These are phyloP conservation scores for Lamellibrachia luymesi DNA, from an alignment of 1,140 invertebrate genomes.

Conservation along the genomic window DNA sequence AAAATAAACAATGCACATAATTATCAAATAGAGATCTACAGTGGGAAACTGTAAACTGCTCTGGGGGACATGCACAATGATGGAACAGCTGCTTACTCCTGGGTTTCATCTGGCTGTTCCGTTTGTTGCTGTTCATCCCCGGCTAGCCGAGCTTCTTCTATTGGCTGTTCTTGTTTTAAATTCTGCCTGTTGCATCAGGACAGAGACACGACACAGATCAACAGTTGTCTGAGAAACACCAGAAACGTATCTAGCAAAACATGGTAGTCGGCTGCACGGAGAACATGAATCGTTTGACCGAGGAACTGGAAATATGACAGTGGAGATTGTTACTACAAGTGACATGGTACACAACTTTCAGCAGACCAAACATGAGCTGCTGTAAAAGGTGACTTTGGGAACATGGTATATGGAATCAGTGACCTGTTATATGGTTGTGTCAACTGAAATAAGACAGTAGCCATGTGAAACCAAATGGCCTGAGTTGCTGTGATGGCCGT, in stretches of 20 bases:
- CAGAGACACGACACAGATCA: background rate
- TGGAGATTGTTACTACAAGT: background rate
- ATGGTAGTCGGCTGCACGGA: background rate
- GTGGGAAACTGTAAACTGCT: background rate
- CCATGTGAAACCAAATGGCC: background rate
- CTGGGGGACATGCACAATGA: background rate
- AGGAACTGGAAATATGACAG: background rate
- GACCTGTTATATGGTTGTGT: background rate
- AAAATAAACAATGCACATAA: background rate
- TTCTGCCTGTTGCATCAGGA: background rate
- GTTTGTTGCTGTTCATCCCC: background rate
- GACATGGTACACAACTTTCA: background rate
- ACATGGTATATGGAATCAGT: background rate
- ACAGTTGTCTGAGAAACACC: background rate
- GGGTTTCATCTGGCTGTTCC: slow-evolving; percentile 3
- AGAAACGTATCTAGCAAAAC: background rate
- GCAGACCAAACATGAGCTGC: background rate
- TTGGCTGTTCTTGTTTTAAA: slow-evolving; percentile 1
- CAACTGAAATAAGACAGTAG: background rate
- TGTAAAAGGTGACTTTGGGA: background rate
- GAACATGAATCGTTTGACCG: background rate
- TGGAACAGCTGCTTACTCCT: background rate
- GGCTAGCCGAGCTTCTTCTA: slow-evolving; percentile 3
- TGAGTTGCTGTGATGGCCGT: background rate
- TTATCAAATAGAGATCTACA: background rate